phyloP scores from a whole-genome alignment of 2,888 invertebrate species.

The Pollenia amentaria region DNA sequence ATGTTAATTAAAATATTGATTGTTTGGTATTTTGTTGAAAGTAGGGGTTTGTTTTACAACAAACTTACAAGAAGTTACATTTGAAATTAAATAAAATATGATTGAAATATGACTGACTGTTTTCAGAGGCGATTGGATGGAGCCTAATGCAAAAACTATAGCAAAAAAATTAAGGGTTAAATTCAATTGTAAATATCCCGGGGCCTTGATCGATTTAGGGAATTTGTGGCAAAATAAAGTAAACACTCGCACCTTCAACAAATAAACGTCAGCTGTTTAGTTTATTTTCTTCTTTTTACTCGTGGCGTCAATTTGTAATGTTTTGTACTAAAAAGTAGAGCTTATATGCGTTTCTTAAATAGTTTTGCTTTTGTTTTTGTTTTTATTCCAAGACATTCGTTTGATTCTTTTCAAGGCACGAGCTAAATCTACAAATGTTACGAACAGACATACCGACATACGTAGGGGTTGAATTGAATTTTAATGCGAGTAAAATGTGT shows the following conservation, averaged over 20 bases:
- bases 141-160: neutral
- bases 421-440: slow-evolving; percentile 58
- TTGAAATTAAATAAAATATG: slow-evolving; percentile 33
- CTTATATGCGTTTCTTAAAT: slow-evolving; percentile 33
- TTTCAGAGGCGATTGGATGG: slow-evolving; percentile 6
- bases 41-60: slow-evolving; percentile 51
- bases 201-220: neutral
- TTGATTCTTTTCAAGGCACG: slow-evolving; percentile 56
- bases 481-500: slow-evolving; percentile 56
- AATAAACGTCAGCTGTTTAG: slow-evolving; percentile 54
- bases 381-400: slow-evolving; percentile 18
- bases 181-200: neutral
- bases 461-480: slow-evolving; percentile 61
- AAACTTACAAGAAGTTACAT: slow-evolving; percentile 34
- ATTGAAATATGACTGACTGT: slow-evolving; percentile 40
- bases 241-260: slow-evolving; percentile 19
- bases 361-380: slow-evolving; percentile 7
- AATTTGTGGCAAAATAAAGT: slow-evolving; percentile 15
- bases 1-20: slow-evolving; percentile 68
- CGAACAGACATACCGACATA: neutral
- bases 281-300: neutral
- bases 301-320: slow-evolving; percentile 32
- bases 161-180: slow-evolving; percentile 24
- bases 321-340: slow-evolving; percentile 14
- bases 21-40: slow-evolving; percentile 48